Evolutionary conservation across 2,113 vertebrate species (phyloP).

Genomic region (Elachura formosa): DNA sequence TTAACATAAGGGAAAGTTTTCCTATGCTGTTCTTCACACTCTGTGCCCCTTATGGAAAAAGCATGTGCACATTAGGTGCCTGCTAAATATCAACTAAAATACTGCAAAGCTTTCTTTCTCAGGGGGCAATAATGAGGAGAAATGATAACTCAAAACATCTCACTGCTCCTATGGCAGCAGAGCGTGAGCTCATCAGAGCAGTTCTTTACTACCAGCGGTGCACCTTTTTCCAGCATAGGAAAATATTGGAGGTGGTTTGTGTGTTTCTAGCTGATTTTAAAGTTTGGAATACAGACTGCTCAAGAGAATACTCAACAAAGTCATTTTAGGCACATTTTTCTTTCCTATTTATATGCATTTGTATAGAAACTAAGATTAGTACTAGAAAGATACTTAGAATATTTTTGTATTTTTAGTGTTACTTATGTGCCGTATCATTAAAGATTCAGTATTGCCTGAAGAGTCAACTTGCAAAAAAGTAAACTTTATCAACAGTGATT

Average conservation of each 20-base stretch:
- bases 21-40: background rate
- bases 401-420: background rate
- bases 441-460: background rate
- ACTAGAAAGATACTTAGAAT: background rate
- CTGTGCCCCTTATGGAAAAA: background rate
- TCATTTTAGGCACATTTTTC: background rate
- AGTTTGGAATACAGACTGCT: background rate
- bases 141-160: background rate
- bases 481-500: background rate
- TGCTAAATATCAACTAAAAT: background rate
- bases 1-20: background rate
- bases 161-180: background rate
- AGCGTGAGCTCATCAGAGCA: background rate
- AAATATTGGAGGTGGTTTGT: background rate
- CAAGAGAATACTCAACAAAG: background rate
- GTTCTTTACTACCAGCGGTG: background rate
- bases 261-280: background rate
- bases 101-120: background rate
- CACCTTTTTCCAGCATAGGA: background rate
- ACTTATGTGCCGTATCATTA: background rate
- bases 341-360: background rate
- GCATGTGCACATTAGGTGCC: background rate
- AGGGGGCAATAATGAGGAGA: background rate
- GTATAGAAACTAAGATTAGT: background rate
- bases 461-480: background rate